A percentile compares a stretch with the other conserved stretches of the same genome.
Evolutionary conservation across 1,140 invertebrate species (phyloP).

Genomic region (Wasmannia auropunctata): DNA sequence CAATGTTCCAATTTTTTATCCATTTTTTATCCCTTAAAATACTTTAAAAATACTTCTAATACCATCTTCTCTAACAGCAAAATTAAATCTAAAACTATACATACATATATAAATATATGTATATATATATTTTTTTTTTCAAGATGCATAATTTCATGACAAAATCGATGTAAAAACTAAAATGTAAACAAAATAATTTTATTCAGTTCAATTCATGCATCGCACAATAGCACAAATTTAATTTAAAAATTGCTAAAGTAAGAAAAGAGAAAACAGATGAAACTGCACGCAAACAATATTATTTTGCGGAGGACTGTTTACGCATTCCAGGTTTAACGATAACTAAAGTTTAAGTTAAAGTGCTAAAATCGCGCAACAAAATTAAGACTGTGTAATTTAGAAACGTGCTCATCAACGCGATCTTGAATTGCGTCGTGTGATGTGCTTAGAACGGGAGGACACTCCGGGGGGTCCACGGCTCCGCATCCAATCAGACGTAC

Average conservation of each 20-base stretch:
- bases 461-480: background rate
- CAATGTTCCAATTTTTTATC: background rate
- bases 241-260: background rate
- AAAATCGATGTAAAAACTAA: background rate
- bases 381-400: background rate
- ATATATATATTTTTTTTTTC: no score
- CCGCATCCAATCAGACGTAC: slow-evolving; percentile 75
- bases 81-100: background rate
- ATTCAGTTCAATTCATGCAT: background rate
- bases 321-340: background rate
- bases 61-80: background rate
- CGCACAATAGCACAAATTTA: background rate
- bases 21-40: background rate
- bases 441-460: background rate
- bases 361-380: background rate
- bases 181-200: background rate
- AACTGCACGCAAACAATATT: background rate
- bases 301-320: background rate
- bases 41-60: no score
- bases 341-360: background rate
- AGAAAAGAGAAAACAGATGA: background rate
- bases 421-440: background rate
- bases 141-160: background rate
- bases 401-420: background rate
- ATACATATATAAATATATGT: no score